A percentile compares a stretch with the other conserved stretches of the same genome.
Conservation (phyloP, 1,140 invertebrate genomes). For the Wiebesia pumilae region DNA sequence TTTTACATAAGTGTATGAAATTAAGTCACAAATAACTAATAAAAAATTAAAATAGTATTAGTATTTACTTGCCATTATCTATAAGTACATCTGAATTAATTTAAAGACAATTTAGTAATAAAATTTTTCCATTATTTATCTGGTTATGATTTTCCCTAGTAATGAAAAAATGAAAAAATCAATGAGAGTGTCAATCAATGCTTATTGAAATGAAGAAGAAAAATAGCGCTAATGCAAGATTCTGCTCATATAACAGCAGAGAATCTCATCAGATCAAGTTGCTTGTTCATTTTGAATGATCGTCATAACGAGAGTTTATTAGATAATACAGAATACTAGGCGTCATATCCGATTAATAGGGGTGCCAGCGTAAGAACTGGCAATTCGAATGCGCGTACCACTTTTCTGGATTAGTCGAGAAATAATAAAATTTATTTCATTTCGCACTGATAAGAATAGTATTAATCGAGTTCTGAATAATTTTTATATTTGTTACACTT, state of each 20-base stretch:
- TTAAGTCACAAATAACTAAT: no score
- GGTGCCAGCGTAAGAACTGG: constrained; percentile 60
- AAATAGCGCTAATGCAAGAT: constrained; percentile 21
- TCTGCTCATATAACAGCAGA: not conserved
- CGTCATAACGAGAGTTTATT: constrained; percentile 61
- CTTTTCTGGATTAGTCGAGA: constrained; percentile 69
- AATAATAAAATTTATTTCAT: constrained; percentile 46
- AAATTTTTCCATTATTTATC: not conserved
- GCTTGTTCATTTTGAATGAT: not conserved
- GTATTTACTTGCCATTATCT: not conserved
- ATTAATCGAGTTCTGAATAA: constrained; percentile 60
- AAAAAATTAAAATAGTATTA: not conserved
- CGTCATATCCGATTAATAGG: constrained; percentile 64
- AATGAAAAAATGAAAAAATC: not conserved
- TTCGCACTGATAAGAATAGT: not conserved
- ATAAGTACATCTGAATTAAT: not conserved
- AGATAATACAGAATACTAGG: constrained; percentile 61
- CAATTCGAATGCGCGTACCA: constrained; percentile 64
- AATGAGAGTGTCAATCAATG: constrained; percentile 30
- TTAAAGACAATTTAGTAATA: not conserved
- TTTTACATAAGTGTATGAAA: no score
- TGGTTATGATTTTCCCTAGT: not conserved
- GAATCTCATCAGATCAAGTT: constrained; percentile 11
- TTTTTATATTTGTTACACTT: not conserved
- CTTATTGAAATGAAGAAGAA: constrained; percentile 6